phyloP scores from a whole-genome alignment of 2,113 vertebrate species.

The Poeciliopsis turrubarensis region DNA sequence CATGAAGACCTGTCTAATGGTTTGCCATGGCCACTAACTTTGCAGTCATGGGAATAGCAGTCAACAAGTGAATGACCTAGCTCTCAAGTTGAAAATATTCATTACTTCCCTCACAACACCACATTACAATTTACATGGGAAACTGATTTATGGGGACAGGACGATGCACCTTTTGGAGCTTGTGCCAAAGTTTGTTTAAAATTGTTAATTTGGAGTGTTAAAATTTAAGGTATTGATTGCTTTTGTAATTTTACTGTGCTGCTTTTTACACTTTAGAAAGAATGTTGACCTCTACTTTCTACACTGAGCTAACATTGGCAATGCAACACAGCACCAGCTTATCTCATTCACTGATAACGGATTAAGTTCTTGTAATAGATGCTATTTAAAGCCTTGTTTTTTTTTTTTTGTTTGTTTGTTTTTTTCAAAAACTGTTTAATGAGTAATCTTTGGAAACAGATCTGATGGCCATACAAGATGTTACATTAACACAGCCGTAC shows the following conservation, averaged over 20 bases:
- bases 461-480: too few species aligned
- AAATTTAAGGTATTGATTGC: not conserved
- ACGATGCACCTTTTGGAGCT: not conserved
- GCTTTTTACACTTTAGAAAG: not conserved
- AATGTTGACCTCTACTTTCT: not conserved
- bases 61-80: slow-evolving; percentile 22
- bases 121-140: not conserved
- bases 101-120: not conserved
- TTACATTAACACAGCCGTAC: not conserved
- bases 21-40: slow-evolving; percentile 3
- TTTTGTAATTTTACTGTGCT: not conserved
- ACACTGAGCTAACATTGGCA: not conserved
- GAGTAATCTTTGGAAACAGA: not conserved
- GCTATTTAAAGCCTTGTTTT: not conserved
- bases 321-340: not conserved
- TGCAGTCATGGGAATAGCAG: slow-evolving; percentile 45
- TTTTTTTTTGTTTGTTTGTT: too few species aligned
- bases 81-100: not conserved
- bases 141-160: not conserved
- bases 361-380: not conserved
- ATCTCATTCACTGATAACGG: not conserved
- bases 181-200: too few species aligned
- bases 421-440: not conserved
- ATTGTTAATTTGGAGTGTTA: not conserved
- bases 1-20: slow-evolving; percentile 20